These are phyloP conservation scores for Orientallactaga bullata DNA, from an alignment of 2,113 vertebrate genomes.

Conservation along the genomic window DNA sequence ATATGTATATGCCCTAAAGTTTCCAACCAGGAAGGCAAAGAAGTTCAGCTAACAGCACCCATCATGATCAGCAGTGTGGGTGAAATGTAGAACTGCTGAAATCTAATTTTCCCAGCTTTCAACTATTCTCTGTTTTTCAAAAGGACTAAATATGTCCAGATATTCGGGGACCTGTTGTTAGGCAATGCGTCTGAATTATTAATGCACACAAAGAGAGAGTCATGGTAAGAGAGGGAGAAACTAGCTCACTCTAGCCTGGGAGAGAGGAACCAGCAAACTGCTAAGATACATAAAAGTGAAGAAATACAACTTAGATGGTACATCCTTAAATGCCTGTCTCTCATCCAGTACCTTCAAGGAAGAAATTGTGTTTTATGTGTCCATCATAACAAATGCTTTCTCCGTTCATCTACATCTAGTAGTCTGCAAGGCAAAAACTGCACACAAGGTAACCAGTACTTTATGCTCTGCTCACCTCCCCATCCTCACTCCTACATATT, in stretches of 20 bases:
- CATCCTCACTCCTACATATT: background rate
- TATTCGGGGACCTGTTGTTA: constrained; percentile 35
- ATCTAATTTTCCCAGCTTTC: constrained; percentile 29
- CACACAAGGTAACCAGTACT: background rate
- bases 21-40: constrained; percentile 50
- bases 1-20: constrained; percentile 13
- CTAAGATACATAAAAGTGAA: background rate
- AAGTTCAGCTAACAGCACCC: background rate
- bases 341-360: background rate
- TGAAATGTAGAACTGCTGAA: background rate
- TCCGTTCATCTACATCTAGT: background rate
- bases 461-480: background rate
- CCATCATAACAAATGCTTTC: background rate
- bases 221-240: constrained; percentile 25
- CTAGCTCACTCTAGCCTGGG: background rate
- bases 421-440: background rate
- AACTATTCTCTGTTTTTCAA: constrained; percentile 29
- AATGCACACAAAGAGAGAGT: constrained; percentile 36
- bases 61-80: background rate
- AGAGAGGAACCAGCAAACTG: background rate
- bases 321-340: background rate
- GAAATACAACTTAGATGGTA: background rate
- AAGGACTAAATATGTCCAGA: constrained; percentile 32
- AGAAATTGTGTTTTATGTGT: background rate
- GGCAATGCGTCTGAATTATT: constrained; percentile 40